Conservation (phyloP, 2,888 invertebrate species). For the Yponomeuta cagnagella region DNA sequence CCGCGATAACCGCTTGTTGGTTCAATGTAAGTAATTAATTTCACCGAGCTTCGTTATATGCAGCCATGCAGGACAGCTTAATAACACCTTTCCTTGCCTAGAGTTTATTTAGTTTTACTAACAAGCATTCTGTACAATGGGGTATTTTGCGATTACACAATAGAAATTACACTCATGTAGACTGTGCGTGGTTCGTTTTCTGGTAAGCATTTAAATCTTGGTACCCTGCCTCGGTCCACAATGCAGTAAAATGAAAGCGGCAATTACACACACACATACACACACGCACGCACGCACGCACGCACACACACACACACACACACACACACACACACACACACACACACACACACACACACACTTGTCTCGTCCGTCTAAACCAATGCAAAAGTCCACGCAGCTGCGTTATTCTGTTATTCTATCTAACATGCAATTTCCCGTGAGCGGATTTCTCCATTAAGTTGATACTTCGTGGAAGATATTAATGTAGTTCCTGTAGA, state of each 20-base stretch:
- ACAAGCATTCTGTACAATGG: constrained; percentile 23
- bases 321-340: not conserved
- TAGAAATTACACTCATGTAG: not conserved
- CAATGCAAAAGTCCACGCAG: not conserved
- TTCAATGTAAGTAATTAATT: constrained; percentile 61
- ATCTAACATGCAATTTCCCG: constrained; percentile 28
- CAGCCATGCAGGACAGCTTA: constrained; percentile 26
- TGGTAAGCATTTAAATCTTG: not conserved
- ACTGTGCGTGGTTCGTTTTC: not conserved
- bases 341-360: not conserved
- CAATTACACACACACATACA: not conserved
- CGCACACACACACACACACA: not conserved
- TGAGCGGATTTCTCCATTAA: constrained; percentile 26
- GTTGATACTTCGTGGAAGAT: constrained; percentile 28
- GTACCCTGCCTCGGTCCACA: not conserved
- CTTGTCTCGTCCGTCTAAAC: not conserved
- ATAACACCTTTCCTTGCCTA: constrained; percentile 24
- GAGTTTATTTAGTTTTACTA: constrained; percentile 27
- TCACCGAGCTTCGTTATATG: constrained; percentile 45
- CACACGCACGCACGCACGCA: not conserved
- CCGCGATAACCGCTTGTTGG: constrained; percentile 57
- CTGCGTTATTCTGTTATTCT: constrained; percentile 23
- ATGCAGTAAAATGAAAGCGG: not conserved
- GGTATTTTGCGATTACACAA: constrained; percentile 2
- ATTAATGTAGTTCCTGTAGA: constrained; percentile 22